Base-by-base conservation (phyloP, 2,797 vertebrate genomes). In the Hapalemur alaotrensis region DNA sequence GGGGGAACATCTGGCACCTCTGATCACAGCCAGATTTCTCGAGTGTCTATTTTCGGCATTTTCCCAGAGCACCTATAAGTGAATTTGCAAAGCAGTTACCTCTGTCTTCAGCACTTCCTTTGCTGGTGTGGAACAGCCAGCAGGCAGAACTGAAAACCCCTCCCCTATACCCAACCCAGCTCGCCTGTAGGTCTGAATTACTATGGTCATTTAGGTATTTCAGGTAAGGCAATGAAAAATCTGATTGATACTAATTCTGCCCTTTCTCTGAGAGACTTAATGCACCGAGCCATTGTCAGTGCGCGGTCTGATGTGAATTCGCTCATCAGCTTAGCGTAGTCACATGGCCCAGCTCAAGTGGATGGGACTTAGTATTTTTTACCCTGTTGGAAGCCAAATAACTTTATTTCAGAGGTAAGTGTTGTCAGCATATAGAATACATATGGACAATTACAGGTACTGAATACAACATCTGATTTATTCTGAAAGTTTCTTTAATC, bases 31-130 rank as follows among this genome's bases (percentile, higher is more conserved):
- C 94, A 96, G 61, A 82, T 93, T 96, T 96, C 89, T 94, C 38
- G 0, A 76, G 81, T 86, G 69, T 94, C 93, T 97, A 61, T 97
- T 97, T 93, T 76, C 94, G 83, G 93, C 76, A 38, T 91, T 95
- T 96, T 96, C 91, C 91, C 79, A 76, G 86, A 89, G 57, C 23
- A 92, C 91, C 94, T 93, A 0, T 73, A 72, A 84, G 89, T 91
- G 79, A 91, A 76, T 97, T 93, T 89, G 75, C 82, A 81, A 79
- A 95, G 88, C 61, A 46, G 57, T 50, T 93, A 52, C 57, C 73
- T 89, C 70, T 59, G 52, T 84, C 79, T 35, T 75, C 52, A 38
- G 46, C 0, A 6, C 82, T 69, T 94, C 82, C 11, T 69, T 89
- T 10, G 1, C 57, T 70, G 70, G 57, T 25, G 7, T 63, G 54